Base-by-base conservation (phyloP, 2,888 invertebrate genomes). In the Drosophila basisetae region DNA sequence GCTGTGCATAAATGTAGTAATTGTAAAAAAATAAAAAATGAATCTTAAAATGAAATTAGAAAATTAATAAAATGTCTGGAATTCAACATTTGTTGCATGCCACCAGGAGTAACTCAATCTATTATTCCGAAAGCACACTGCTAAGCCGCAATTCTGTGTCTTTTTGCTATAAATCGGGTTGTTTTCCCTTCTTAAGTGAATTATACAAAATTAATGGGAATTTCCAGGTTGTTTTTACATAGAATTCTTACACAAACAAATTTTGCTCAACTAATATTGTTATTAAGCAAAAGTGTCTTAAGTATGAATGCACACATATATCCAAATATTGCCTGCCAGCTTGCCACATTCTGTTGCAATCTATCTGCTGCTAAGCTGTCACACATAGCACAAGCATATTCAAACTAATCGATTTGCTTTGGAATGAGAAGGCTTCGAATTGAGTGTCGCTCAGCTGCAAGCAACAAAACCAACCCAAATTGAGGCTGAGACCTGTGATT, bases 81-180 rank as follows among this genome's bases (percentile, higher is more conserved):
- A 11, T 6, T 22, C 6, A 43, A 13, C 3, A 5, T n/a, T 43
- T 11, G 43, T 43, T n/a, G 11, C 43, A 41, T 5, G n/a, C 1
- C 41, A 41, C n/a, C 41, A 5, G 6, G 2, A n/a, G 9, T 41
- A 5, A 22, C 2, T 47, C 16, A 47, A 22, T 4, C 1, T 13
- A 47, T 47, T 47, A 13, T 13, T 13, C 1, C 1, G 4, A 41
- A 10, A 10, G 10, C 11, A 41, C 22, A n/a, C n/a, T n/a, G 10
- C n/a, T 0, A 1, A 10, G 41, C 2, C 7, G 18, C 39, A 18
- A 9, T 0, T 0, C 18, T 9, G 18, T n/a, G 0, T n/a, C 4
- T 9, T 4, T 13, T 1, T 35, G 0, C 35, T 4, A 4, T 4
- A 13, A 35, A 13, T 13, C 5, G 2, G 35, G 0, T 5, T 13